These are phyloP conservation scores for Trichogramma evanescens DNA, from an alignment of 2,888 invertebrate genomes.

Conservation along the genomic window DNA sequence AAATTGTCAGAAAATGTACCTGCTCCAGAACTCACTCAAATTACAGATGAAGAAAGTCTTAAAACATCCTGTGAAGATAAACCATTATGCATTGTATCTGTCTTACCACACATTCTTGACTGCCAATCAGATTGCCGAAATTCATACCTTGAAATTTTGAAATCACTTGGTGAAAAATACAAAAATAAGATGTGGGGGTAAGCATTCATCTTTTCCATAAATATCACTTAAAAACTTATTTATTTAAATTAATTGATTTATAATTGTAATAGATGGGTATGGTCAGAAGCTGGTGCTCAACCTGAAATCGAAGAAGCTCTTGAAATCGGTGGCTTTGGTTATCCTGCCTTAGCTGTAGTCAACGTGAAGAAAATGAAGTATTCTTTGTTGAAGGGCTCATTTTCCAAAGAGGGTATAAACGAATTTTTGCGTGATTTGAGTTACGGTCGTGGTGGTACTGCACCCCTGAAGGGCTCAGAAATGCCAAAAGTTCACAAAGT, in stretches of 20 bases:
- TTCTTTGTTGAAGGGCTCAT: conserved; percentile 86
- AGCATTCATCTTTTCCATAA: conserved; percentile 34
- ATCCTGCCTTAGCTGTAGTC: conserved; percentile 96
- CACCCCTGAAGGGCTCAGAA: conserved; percentile 74
- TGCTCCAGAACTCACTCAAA: conserved; percentile 78
- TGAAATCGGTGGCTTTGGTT: conserved; percentile 96
- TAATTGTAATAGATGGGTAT: conserved; percentile 67
- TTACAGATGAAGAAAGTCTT: conserved; percentile 57
- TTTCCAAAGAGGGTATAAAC: conserved; percentile 88
- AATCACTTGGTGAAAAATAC: conserved; percentile 76
- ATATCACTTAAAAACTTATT: conserved; percentile 5
- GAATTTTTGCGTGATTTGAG: conserved; percentile 92
- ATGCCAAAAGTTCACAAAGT: conserved; percentile 64
- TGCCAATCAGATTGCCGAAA: conserved; percentile 90
- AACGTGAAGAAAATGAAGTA: conserved; percentile 96
- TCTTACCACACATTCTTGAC: conserved; percentile 92
- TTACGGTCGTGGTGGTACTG: conserved; percentile 87
- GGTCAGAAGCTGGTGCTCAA: conserved; percentile 90
- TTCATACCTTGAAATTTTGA: conserved; percentile 70
- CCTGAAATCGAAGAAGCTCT: conserved; percentile 75
- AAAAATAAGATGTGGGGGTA: conserved; percentile 93
- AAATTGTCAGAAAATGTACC: conserved; percentile 81
- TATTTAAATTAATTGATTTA: conserved; percentile 9
- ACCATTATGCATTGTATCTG: conserved; percentile 84
- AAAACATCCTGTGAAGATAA: conserved; percentile 75